Conservation (phyloP, 2,113 vertebrate genomes). For the Corythaeola cristata region DNA sequence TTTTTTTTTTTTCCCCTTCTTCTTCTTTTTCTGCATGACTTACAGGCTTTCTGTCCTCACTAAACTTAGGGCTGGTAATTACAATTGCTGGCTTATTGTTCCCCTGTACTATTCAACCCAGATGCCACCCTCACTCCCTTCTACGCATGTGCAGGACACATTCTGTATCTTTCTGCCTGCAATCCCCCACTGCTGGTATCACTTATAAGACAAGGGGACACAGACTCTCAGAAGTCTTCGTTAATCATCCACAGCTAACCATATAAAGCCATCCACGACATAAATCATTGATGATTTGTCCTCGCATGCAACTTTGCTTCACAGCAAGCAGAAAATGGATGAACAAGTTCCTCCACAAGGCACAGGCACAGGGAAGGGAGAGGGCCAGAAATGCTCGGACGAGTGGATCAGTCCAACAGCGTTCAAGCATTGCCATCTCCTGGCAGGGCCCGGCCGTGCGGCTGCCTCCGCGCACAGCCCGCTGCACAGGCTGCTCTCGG, state of each 20-base stretch:
- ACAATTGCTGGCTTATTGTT: background rate
- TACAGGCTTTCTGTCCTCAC: background rate
- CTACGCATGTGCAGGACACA: accelerated
- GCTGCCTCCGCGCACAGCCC: background rate
- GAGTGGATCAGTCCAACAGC: accelerated
- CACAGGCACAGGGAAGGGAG: accelerated
- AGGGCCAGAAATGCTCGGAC: background rate
- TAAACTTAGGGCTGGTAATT: background rate
- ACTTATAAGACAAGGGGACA: background rate
- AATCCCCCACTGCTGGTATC: background rate
- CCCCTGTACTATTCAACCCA: background rate
- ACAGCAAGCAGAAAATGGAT: background rate
- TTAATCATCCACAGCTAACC: background rate
- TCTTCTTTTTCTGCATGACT: background rate
- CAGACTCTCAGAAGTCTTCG: background rate
- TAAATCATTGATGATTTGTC: background rate
- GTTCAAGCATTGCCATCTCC: background rate
- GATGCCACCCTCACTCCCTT: background rate
- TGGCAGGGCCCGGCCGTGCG: background rate
- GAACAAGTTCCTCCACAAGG: accelerated
- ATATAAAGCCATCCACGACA: background rate
- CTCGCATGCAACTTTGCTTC: background rate
- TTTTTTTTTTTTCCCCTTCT: too few relatives aligned
- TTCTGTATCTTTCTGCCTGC: background rate
- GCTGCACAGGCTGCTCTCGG: accelerated